These are phyloP conservation scores for Balearica regulorum DNA, from an alignment of 2,797 vertebrate species.

Conservation along the genomic window DNA sequence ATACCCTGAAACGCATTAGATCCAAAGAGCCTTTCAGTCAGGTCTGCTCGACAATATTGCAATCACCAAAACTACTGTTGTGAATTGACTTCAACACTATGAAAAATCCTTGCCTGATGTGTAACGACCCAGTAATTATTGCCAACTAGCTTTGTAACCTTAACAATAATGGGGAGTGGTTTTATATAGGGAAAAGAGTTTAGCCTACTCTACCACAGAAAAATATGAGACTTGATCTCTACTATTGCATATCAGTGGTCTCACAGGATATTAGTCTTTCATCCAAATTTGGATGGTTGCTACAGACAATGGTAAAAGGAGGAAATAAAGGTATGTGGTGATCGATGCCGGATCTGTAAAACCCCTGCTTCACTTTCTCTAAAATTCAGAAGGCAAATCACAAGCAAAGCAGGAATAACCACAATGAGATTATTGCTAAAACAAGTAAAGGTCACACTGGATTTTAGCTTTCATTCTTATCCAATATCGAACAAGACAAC, in stretches of 20 bases:
- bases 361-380: neutral
- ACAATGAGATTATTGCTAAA: neutral
- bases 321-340: neutral
- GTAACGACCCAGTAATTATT: neutral
- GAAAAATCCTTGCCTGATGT: neutral
- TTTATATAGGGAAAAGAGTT: neutral
- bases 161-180: neutral
- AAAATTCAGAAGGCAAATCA: neutral
- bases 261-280: neutral
- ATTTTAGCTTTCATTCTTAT: neutral
- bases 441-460: neutral
- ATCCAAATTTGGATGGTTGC: neutral
- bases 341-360: neutral
- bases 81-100: neutral
- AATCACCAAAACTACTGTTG: neutral
- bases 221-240: neutral
- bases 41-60: accelerated
- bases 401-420: neutral
- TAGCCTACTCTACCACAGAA: neutral
- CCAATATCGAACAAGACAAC: neutral
- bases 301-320: neutral
- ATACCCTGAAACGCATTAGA: neutral
- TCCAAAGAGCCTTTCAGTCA: neutral
- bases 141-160: neutral
- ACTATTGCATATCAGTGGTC: neutral